Conservation (phyloP, 2,113 vertebrate species). For the Romanogobio albipinnatus region DNA sequence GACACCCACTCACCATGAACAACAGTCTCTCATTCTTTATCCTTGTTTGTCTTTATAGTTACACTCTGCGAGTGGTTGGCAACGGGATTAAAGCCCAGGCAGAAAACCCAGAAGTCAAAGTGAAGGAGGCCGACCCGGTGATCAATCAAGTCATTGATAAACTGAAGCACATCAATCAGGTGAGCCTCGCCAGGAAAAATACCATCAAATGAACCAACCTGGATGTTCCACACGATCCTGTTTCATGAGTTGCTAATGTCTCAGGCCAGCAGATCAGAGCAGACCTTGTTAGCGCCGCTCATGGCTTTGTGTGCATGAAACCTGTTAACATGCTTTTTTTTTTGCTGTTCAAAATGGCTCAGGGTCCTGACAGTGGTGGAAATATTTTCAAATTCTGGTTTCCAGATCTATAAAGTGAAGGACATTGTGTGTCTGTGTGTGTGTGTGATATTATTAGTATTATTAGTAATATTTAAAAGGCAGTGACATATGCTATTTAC, state of each 20-base stretch:
- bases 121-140: constrained; percentile 83
- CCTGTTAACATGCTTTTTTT: background rate
- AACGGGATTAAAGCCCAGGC: constrained; percentile 87
- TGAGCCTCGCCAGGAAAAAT: constrained; percentile 65
- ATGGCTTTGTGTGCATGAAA: background rate
- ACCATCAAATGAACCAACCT: background rate
- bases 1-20: constrained; percentile 12
- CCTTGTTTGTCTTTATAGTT: constrained; percentile 72
- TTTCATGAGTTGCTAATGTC: background rate
- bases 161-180: constrained; percentile 90
- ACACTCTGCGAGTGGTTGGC: constrained; percentile 83
- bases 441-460: too few species aligned
- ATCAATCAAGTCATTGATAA: constrained; percentile 92
- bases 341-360: background rate
- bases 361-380: background rate
- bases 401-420: background rate
- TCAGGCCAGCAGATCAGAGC: constrained; percentile 6
- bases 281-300: background rate
- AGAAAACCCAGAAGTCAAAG: constrained; percentile 87
- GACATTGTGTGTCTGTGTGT: too few species aligned
- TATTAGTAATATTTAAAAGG: too few species aligned
- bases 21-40: constrained; percentile 19
- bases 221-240: background rate
- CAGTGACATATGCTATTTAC: too few species aligned
- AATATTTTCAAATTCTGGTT: background rate